Percentiles rank a stretch among this genome's conserved stretches.
phyloP scores from a whole-genome alignment of 2,888 invertebrate genomes.

The Ophion obscuratus region DNA sequence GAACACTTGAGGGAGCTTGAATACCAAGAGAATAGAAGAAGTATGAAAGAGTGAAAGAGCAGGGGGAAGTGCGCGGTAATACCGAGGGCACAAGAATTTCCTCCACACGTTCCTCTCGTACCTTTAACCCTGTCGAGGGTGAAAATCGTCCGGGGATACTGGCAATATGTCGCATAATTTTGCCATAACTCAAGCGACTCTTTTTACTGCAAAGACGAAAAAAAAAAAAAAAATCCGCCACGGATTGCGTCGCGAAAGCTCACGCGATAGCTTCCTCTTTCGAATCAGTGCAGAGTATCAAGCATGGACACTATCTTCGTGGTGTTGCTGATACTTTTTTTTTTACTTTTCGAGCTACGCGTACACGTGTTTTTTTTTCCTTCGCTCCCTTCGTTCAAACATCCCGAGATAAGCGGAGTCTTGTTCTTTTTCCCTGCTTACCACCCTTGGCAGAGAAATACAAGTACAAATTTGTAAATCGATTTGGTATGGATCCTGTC shows the following conservation, averaged over 20 bases:
- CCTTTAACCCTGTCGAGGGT: constrained; percentile 23
- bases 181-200: constrained; percentile 73
- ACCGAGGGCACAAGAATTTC: constrained; percentile 39
- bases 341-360: not conserved
- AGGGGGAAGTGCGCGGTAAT: not conserved
- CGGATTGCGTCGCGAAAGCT: constrained; percentile 47
- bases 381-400: constrained; percentile 1
- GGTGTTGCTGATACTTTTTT: constrained; percentile 11
- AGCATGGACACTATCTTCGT: constrained; percentile 44
- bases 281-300: constrained; percentile 63
- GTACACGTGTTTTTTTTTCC: constrained; percentile 4
- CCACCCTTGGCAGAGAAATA: constrained; percentile 17
- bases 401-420: not conserved
- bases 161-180: constrained; percentile 80
- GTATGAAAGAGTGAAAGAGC: not conserved
- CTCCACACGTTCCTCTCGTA: constrained; percentile 15
- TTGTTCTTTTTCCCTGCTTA: not conserved
- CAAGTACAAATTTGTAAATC: constrained; percentile 62
- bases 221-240: not conserved
- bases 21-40: constrained; percentile 22
- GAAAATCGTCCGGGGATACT: constrained; percentile 50
- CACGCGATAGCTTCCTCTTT: constrained; percentile 20
- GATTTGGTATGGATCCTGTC: constrained; percentile 42
- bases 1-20: constrained; percentile 47
- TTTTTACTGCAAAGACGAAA: constrained; percentile 8